phyloP scores from a whole-genome alignment of 2,888 invertebrate genomes.

The Andrena flavipes region DNA sequence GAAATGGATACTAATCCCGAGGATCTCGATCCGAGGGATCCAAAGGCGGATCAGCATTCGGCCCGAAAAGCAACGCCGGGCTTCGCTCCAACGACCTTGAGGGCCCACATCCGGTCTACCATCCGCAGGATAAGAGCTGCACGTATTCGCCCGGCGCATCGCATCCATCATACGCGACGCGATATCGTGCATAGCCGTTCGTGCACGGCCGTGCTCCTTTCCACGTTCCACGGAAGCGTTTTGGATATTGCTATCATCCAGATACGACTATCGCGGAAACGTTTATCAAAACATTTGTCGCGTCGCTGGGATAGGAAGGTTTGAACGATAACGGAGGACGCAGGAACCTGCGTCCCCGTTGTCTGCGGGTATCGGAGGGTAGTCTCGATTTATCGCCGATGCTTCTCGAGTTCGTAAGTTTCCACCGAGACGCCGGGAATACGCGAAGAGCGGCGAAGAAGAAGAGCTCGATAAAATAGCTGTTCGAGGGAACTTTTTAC shows the following conservation, averaged over 20 bases:
- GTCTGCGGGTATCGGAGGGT: slow-evolving; percentile 15
- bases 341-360: slow-evolving; percentile 8
- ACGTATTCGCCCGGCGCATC: slow-evolving; percentile 13
- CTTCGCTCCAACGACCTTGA: slow-evolving; percentile 74
- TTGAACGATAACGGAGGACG: not conserved
- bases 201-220: not conserved
- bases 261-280: not conserved
- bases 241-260: not conserved
- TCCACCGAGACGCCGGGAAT: slow-evolving; percentile 19
- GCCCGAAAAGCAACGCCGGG: slow-evolving; percentile 57
- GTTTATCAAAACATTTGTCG: slow-evolving; percentile 9
- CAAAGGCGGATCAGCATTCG: slow-evolving; percentile 73
- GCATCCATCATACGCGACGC: not conserved
- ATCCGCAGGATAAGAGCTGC: slow-evolving; percentile 11
- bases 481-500: slow-evolving; percentile 42
- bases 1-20: slow-evolving; percentile 79
- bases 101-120: slow-evolving; percentile 48
- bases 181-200: not conserved
- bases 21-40: slow-evolving; percentile 72
- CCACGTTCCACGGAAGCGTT: not conserved
- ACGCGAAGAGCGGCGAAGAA: slow-evolving; percentile 24
- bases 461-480: slow-evolving; percentile 43
- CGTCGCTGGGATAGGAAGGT: slow-evolving; percentile 10
- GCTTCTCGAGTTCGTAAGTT: slow-evolving; percentile 30
- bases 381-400: slow-evolving; percentile 42